A percentile compares a stretch with the other conserved stretches of the same genome.
phyloP scores from a whole-genome alignment of 2,888 invertebrate genomes.

The Leptarthrus brevirostris region DNA sequence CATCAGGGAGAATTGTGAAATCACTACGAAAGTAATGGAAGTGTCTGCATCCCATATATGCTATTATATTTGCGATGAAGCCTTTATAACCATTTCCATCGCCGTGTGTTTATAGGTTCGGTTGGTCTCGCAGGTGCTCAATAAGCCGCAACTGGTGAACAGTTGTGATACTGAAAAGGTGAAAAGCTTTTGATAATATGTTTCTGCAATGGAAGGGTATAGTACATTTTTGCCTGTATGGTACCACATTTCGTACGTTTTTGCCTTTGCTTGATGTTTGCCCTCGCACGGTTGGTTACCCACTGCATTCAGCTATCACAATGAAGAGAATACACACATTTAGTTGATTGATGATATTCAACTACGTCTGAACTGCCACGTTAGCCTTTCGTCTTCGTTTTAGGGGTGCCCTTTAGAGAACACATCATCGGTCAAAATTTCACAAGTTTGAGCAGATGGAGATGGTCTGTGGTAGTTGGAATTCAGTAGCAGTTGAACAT shows the following conservation, averaged over 20 bases:
- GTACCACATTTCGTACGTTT: neutral
- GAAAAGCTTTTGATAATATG: slow-evolving; percentile 33
- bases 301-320: slow-evolving; percentile 33
- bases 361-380: slow-evolving; percentile 17
- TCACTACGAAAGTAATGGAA: neutral
- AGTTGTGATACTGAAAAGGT: slow-evolving; percentile 9
- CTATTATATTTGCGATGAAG: neutral
- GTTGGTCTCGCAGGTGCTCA: slow-evolving; percentile 1
- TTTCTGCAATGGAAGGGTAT: neutral
- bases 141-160: slow-evolving; percentile 17
- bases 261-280: slow-evolving; percentile 20
- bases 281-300: slow-evolving; percentile 36
- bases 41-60: neutral
- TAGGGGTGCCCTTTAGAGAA: neutral
- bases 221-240: neutral
- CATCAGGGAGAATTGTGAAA: neutral
- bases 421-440: slow-evolving; percentile 23
- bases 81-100: slow-evolving; percentile 8
- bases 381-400: slow-evolving; percentile 21
- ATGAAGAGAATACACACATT: slow-evolving; percentile 43
- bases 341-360: slow-evolving; percentile 45
- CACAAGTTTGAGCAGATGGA: no score
- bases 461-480: no score
- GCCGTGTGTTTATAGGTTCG: neutral
- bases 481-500: no score